These are phyloP conservation scores for Onychomys leucogaster DNA, from an alignment of 2,797 vertebrate species.

Conservation along the genomic window DNA sequence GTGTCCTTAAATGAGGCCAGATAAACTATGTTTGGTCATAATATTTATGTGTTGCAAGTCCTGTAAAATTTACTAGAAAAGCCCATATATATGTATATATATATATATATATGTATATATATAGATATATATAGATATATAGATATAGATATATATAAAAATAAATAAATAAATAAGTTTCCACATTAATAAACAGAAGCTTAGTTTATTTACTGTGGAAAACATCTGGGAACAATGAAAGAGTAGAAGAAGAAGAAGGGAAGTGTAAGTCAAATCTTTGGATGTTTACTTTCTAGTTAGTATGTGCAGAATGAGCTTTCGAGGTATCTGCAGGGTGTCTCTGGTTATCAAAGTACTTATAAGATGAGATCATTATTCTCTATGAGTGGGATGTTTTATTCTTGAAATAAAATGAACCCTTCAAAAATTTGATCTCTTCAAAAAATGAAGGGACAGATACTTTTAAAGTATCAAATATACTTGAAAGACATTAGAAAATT, in stretches of 20 bases:
- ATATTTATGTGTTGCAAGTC: background rate
- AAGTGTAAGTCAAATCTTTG: background rate
- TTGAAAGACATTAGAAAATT: slow-evolving; percentile 24
- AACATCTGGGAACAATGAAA: background rate
- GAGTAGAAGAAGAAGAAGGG: background rate
- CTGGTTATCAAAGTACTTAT: background rate
- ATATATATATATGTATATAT: background rate
- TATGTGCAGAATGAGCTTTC: background rate
- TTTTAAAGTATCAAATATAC: background rate
- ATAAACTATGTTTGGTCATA: slow-evolving; percentile 2
- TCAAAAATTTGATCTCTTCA: background rate
- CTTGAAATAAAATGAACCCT: background rate
- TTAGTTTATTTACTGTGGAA: slow-evolving; percentile 38
- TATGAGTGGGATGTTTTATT: background rate
- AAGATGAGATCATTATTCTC: slow-evolving; percentile 2
- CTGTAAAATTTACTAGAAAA: slow-evolving; percentile 49
- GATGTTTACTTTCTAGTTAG: background rate
- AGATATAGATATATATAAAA: background rate
- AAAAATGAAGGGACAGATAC: background rate
- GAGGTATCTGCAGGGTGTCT: background rate
- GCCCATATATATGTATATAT: background rate
- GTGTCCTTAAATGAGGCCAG: background rate
- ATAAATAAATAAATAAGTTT: background rate
- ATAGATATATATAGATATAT: no score
- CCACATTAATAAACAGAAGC: slow-evolving; percentile 40